Conservation (phyloP, 2,888 invertebrate species). For the Busseola fusca region DNA sequence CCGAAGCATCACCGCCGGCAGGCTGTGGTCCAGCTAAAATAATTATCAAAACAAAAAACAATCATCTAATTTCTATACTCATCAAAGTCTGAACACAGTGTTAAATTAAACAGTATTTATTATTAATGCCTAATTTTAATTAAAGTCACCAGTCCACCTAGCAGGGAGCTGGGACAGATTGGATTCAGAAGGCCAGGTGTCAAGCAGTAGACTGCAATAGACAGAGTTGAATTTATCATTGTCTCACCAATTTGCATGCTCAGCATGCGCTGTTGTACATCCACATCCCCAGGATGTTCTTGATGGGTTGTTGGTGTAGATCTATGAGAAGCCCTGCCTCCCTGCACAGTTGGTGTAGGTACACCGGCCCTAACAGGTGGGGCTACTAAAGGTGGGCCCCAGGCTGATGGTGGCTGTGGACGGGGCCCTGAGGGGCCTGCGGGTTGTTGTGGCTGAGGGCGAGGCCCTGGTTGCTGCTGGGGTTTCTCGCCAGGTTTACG, state of each 20-base stretch:
- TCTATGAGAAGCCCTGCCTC: constrained; percentile 79
- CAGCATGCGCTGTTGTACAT: constrained; percentile 80
- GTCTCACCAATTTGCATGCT: constrained; percentile 54
- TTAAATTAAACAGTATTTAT: constrained; percentile 10
- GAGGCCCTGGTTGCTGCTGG: constrained; percentile 60
- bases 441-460: constrained; percentile 57
- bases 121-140: background rate
- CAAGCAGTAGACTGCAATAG: background rate
- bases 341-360: constrained; percentile 71
- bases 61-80: background rate
- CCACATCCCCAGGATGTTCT: constrained; percentile 82
- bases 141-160: no score
- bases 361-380: constrained; percentile 79
- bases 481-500: constrained; percentile 71
- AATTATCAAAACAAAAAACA: background rate
- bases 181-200: background rate
- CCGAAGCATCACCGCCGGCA: constrained; percentile 68
- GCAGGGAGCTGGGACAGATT: background rate
- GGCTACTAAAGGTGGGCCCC: constrained; percentile 78
- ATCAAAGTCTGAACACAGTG: background rate
- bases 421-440: constrained; percentile 70
- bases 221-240: background rate
- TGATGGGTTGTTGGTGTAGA: constrained; percentile 72
- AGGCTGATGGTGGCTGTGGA: constrained; percentile 81
- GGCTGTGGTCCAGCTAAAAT: constrained; percentile 29